Evolutionary conservation across 2,888 invertebrate genomes (phyloP).

Genomic region (Eupelmus urozonus): DNA sequence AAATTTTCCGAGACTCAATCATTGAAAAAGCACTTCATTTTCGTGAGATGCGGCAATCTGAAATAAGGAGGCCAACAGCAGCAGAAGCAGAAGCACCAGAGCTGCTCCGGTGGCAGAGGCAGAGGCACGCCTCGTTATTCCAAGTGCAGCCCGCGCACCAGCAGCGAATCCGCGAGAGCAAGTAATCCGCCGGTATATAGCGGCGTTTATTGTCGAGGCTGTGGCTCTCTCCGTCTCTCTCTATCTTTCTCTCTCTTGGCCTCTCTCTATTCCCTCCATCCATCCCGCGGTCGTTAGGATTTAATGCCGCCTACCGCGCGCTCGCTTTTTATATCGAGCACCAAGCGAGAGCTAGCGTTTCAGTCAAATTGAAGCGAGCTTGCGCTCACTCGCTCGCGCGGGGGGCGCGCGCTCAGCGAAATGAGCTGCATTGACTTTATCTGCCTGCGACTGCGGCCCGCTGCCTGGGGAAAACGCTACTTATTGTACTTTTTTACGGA

Average conservation of each 20-base stretch:
- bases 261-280: background rate
- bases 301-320: conserved; percentile 46
- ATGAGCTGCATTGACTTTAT: conserved; percentile 49
- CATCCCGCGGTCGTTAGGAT: conserved; percentile 42
- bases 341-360: conserved; percentile 28
- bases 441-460: background rate
- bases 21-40: conserved; percentile 35
- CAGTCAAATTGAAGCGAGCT: conserved; percentile 48
- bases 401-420: conserved; percentile 44
- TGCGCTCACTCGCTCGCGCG: too few species aligned
- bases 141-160: conserved; percentile 26
- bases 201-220: conserved; percentile 40
- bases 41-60: background rate
- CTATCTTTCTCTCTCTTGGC: too few species aligned
- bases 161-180: conserved; percentile 37
- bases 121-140: conserved; percentile 48
- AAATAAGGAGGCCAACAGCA: conserved; percentile 14
- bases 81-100: too few species aligned
- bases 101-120: too few species aligned
- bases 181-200: conserved; percentile 28
- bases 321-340: conserved; percentile 35
- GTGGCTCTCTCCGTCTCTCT: background rate
- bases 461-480: background rate
- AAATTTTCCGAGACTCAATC: background rate
- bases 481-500: conserved; percentile 36